Base-by-base conservation (phyloP, 53 echinoderm and acorn worm species). In the Crossaster papposus region DNA sequence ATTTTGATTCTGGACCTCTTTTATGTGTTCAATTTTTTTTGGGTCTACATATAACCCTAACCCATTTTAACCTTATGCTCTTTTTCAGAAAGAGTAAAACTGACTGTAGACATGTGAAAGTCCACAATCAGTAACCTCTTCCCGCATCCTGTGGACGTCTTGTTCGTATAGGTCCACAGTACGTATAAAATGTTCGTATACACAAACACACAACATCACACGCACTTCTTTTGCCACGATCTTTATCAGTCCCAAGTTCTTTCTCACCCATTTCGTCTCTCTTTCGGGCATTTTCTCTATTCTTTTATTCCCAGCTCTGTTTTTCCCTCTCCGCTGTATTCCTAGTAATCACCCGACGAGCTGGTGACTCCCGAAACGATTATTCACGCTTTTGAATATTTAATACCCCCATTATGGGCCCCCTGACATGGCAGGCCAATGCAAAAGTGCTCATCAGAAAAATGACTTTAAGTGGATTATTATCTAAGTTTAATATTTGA, bases 391-490 rank as follows among this genome's bases (percentile, higher is more conserved):
- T 30, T 30, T 85, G 85, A 85, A 85, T 85, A 85, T 85, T 85
- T 85, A 54, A 85, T 85, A 85, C 73, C 26, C 85, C 85, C 72
- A 73, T 85, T 73, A 73, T 73, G 85, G 78, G 9, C 74, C 52
- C n/a, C 29, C 54, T 53, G 85, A 85, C 74, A 85, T 73, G 85
- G 73, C 72, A 51, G 52, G 73, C 51, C 78, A 51, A 85, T 85
- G 22, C 85, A 30, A 85, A 85, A 85, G 85, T 85, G 74, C 85
- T 73, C 73, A 85, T 85, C 85, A 85, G 85, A 72, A 85, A 85
- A 85, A 85, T 85, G 85, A 85, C 85, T 85, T 20, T 20, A 85
- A 85, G 85, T 85, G 85, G 85, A 85, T 85, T 85, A 85, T 85
- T 85, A 85, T 85, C 85, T 53, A 30, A 51, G 50, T 85, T 85